Percentiles rank a stretch among this genome's conserved stretches.
These are phyloP conservation scores for Dryococelus australis DNA, from an alignment of 2,888 invertebrate species.

Conservation along the genomic window DNA sequence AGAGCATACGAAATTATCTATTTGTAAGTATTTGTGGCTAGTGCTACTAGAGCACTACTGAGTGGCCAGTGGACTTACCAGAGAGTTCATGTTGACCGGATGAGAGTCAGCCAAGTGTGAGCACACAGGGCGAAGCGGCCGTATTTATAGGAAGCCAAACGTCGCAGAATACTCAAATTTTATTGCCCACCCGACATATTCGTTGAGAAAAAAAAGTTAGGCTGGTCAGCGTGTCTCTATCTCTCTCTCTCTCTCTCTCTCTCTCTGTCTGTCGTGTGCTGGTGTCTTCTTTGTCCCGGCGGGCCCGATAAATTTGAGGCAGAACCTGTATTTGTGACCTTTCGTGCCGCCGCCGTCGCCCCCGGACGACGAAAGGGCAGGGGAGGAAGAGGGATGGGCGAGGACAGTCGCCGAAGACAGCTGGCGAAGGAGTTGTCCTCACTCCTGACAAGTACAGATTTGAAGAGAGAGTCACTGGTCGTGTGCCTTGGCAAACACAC, in stretches of 20 bases:
- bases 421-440: not conserved
- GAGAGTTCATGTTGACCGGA: not conserved
- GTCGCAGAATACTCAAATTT: not conserved
- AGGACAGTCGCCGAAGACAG: no score
- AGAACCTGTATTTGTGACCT: conserved; percentile 7
- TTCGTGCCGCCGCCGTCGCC: not conserved
- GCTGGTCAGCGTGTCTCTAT: not conserved
- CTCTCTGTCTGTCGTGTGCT: not conserved
- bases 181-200: not conserved
- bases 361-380: not conserved
- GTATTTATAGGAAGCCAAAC: not conserved
- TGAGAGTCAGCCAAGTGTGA: not conserved
- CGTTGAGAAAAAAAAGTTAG: not conserved
- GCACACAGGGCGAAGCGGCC: not conserved
- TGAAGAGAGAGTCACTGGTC: not conserved
- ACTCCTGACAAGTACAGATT: not conserved
- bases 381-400: no score
- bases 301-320: not conserved
- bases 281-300: not conserved
- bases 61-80: not conserved
- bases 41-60: no score
- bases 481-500: not conserved
- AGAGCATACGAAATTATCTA: no score
- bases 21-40: no score
- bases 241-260: no score